A percentile compares a stretch with the other conserved stretches of the same genome.
Evolutionary conservation across 2,797 vertebrate species (phyloP).

Genomic region (Mycteria americana): DNA sequence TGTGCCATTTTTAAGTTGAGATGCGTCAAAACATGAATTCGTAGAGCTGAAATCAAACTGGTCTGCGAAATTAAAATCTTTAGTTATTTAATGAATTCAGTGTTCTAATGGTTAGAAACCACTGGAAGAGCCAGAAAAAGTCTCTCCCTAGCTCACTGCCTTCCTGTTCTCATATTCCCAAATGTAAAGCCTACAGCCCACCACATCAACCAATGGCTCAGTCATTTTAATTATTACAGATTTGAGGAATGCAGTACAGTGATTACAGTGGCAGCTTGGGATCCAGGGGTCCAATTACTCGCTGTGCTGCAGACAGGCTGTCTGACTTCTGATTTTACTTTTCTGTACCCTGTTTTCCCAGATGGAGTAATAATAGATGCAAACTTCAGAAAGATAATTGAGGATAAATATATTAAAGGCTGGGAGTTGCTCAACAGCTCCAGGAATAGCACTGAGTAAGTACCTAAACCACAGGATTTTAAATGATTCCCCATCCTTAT

Average conservation of each 20-base stretch:
- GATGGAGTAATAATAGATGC: slow-evolving; percentile 6
- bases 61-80: not conserved
- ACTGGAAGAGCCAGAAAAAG: not conserved
- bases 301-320: slow-evolving; percentile 2
- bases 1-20: not conserved
- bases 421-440: not conserved
- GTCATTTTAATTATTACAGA: slow-evolving; percentile 39
- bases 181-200: not conserved
- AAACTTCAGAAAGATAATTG: slow-evolving; percentile 24
- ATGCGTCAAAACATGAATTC: not conserved
- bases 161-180: not conserved
- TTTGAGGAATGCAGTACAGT: slow-evolving; percentile 19
- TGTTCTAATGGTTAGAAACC: not conserved
- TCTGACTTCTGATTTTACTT: slow-evolving; percentile 46
- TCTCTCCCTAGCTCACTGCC: not conserved
- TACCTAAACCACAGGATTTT: not conserved
- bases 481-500: not conserved
- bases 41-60: not conserved
- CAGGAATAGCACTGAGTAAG: not conserved
- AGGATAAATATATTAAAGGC: slow-evolving; percentile 7
- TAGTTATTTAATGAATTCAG: not conserved
- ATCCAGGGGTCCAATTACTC: slow-evolving; percentile 31
- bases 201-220: not conserved
- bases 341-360: not conserved
- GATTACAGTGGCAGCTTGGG: slow-evolving; percentile 24